Base-by-base conservation (phyloP, 2,888 invertebrate genomes). In the Sturmia bella region DNA sequence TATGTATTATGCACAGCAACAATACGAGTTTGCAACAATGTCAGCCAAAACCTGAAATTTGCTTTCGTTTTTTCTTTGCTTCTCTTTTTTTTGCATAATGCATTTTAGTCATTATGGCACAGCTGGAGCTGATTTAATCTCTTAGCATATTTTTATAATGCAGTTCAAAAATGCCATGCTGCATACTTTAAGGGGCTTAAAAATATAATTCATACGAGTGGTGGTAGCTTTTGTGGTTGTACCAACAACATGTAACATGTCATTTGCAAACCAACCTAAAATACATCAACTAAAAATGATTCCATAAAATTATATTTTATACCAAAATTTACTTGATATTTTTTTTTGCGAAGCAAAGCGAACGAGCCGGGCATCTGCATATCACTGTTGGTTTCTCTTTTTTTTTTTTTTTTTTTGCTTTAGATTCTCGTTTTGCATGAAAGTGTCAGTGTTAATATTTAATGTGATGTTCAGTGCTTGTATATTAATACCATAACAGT, bases 71-170 rank as follows among this genome's bases (percentile, higher is more conserved):
- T 54, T 39, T 5, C 27, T 1, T 9, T 2, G 27, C 9, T 45
- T 13, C 7, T 0, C 9, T 7, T 24, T 13, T 72, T 52, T 48
- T 21, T 13, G 7, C 27, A 63, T 54, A n/a, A 54, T 69, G 61
- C 76, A 48, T 54, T 69, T 43, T 45, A 45, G 48, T 63, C 56
- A 59, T 75, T 69, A 74, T 5, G 37, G 48, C 74, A 69, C 80
- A 74, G 80, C 63, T 74, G 69, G 74, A 70, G 57, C 21, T 48
- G 19, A 69, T 57, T 68, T 63, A 79, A 48, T 48, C 50, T 43
- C 48, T 43, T 39, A 39, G 19, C 19, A 48, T n/a, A 48, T 57
- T 64, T 56, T 57, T 56, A 52, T 21, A 52, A 50, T 63, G 32
- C 41, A 72, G 41, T 61, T 39, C 52, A 41, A 9, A 54, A 37